Percentiles rank a stretch among this genome's conserved stretches.
Conservation (phyloP, 2,797 vertebrate species). For the Danionella dracula region DNA sequence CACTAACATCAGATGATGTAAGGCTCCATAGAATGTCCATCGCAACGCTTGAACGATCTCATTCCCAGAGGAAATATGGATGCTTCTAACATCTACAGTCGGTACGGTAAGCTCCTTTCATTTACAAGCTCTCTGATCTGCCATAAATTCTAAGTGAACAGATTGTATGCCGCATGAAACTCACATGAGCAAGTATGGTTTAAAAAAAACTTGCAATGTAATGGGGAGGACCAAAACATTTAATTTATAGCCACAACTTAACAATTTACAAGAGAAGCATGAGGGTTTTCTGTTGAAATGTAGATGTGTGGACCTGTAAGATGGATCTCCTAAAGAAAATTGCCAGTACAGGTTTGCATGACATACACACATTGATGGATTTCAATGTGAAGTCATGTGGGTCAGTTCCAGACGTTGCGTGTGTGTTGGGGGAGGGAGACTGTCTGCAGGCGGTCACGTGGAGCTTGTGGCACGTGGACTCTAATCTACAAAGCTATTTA, state of each 20-base stretch:
- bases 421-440: slow-evolving; percentile 10
- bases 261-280: slow-evolving; percentile 8
- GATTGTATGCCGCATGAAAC: neutral
- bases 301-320: slow-evolving; percentile 2
- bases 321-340: slow-evolving; percentile 18
- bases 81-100: slow-evolving; percentile 10
- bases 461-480: slow-evolving; percentile 28
- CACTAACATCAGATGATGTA: neutral
- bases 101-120: slow-evolving; percentile 18
- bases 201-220: neutral
- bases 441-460: slow-evolving; percentile 40
- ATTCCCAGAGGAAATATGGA: neutral
- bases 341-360: slow-evolving; percentile 29
- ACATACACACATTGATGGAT: neutral
- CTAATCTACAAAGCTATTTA: slow-evolving; percentile 43
- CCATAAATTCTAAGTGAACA: neutral
- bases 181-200: neutral
- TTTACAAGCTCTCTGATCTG: slow-evolving; percentile 14
- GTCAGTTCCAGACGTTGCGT: slow-evolving; percentile 29
- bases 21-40: too few relatives aligned
- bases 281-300: slow-evolving; percentile 6
- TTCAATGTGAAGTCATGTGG: slow-evolving; percentile 38
- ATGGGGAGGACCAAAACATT: slow-evolving; percentile 1
- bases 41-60: too few relatives aligned
- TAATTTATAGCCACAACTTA: neutral